Evolutionary conservation across 2,888 invertebrate genomes (phyloP).

Genomic region (Drosophila recens): DNA sequence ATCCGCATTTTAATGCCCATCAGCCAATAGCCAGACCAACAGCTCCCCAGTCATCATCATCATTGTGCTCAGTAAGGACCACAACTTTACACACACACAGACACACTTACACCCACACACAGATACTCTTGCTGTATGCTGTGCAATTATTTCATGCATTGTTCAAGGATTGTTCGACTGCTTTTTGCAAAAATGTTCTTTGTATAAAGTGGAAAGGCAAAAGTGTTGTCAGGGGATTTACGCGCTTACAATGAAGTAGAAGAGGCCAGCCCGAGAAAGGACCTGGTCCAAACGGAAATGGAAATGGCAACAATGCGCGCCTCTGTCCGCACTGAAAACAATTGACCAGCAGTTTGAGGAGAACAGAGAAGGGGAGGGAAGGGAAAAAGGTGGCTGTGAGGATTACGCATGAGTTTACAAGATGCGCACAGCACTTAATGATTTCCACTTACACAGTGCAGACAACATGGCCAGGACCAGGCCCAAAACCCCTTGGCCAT

Average conservation of each 20-base stretch:
- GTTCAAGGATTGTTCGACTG: constrained; percentile 72
- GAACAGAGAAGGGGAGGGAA: no score
- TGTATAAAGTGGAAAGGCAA: constrained; percentile 54
- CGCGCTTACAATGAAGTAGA: constrained; percentile 60
- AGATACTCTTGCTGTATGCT: constrained; percentile 33
- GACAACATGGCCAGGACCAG: constrained; percentile 55
- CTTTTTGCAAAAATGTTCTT: constrained; percentile 69
- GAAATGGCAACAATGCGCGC: constrained; percentile 72
- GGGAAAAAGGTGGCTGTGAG: constrained; percentile 20
- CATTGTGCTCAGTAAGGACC: constrained; percentile 51
- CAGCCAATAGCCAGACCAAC: constrained; percentile 47
- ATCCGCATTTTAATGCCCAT: constrained; percentile 74
- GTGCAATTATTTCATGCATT: constrained; percentile 77
- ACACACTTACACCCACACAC: constrained; percentile 8
- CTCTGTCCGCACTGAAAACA: constrained; percentile 60
- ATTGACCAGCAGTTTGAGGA: constrained; percentile 54
- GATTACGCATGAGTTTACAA: constrained; percentile 79
- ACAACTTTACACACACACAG: constrained; percentile 29
- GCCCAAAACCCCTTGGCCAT: neutral
- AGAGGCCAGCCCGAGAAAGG: constrained; percentile 15
- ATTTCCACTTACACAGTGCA: constrained; percentile 77
- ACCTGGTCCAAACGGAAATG: constrained; percentile 66
- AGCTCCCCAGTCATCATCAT: constrained; percentile 47
- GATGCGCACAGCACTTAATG: constrained; percentile 74
- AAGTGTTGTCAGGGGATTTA: constrained; percentile 81